phyloP scores from a whole-genome alignment of 2,797 vertebrate genomes.

The Menidia menidia region DNA sequence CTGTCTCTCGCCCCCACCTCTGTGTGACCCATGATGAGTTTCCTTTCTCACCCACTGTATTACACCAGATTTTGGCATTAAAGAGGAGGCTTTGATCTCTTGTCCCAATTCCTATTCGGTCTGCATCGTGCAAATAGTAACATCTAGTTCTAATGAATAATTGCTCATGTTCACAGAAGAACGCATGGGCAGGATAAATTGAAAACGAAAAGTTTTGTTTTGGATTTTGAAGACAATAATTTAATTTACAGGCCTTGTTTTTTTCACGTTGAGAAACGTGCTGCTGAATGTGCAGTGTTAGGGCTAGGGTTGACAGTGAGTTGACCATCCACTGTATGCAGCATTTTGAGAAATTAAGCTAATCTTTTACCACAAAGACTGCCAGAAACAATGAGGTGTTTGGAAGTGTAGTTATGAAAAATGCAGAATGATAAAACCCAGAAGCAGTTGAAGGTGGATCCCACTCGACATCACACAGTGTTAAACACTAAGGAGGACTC shows the following conservation, averaged over 20 bases:
- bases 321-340: not conserved
- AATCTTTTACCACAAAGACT: not conserved
- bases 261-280: not conserved
- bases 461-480: not conserved
- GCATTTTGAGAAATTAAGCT: not conserved
- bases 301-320: not conserved
- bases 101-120: slow-evolving; percentile 5
- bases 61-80: slow-evolving; percentile 15
- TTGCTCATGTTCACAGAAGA: not conserved
- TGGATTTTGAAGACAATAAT: not conserved
- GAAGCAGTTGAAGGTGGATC: not conserved
- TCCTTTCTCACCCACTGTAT: slow-evolving; percentile 42
- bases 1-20: slow-evolving; percentile 40
- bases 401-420: slow-evolving; percentile 22
- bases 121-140: slow-evolving; percentile 24
- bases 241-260: not conserved
- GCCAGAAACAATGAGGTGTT: slow-evolving; percentile 5
- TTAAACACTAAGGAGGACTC: slow-evolving; percentile 14
- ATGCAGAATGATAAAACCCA: slow-evolving; percentile 8
- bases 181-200: not conserved
- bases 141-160: not conserved
- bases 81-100: slow-evolving; percentile 23
- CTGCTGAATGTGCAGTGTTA: not conserved
- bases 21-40: slow-evolving; percentile 34
- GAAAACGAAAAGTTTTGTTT: not conserved